phyloP scores from a whole-genome alignment of 2,113 vertebrate species.

The Platichthys stellatus region DNA sequence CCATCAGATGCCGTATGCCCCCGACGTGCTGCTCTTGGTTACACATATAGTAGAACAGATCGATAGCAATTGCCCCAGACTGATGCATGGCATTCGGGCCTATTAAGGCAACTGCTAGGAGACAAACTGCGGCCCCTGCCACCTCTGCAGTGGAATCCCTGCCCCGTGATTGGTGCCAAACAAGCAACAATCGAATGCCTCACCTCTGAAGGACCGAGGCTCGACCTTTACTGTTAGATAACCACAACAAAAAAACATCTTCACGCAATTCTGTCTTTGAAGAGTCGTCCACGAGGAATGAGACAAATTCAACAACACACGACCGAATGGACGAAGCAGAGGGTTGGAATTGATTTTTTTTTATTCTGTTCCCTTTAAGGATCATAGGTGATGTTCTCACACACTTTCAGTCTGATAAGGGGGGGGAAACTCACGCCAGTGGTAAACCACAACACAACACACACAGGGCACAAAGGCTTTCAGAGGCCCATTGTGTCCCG shows the following conservation, averaged over 20 bases:
- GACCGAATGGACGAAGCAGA: conserved; percentile 28
- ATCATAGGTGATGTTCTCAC: conserved; percentile 56
- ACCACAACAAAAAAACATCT: neutral
- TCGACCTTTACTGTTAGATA: neutral
- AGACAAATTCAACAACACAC: conserved; percentile 5
- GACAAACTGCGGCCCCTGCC: neutral
- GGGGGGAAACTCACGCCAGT: conserved; percentile 40
- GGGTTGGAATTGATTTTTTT: conserved; percentile 19
- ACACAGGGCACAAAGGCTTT: conserved; percentile 68
- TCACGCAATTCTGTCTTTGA: conserved; percentile 9
- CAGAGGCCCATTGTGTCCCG: conserved; percentile 71
- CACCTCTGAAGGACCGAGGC: neutral
- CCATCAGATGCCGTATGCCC: neutral
- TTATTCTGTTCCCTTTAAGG: conserved; percentile 11
- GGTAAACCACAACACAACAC: conserved; percentile 54
- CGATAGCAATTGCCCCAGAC: neutral
- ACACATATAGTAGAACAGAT: conserved; percentile 18
- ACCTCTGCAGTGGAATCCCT: neutral
- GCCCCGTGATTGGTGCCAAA: neutral
- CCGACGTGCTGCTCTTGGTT: conserved; percentile 1
- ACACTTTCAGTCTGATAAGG: conserved; percentile 58
- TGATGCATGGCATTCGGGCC: conserved; percentile 25
- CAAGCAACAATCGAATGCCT: neutral
- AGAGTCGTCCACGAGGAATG: neutral
- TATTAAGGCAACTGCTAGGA: neutral